phyloP scores from a whole-genome alignment of 2,888 invertebrate genomes.

The Apoda limacodes region DNA sequence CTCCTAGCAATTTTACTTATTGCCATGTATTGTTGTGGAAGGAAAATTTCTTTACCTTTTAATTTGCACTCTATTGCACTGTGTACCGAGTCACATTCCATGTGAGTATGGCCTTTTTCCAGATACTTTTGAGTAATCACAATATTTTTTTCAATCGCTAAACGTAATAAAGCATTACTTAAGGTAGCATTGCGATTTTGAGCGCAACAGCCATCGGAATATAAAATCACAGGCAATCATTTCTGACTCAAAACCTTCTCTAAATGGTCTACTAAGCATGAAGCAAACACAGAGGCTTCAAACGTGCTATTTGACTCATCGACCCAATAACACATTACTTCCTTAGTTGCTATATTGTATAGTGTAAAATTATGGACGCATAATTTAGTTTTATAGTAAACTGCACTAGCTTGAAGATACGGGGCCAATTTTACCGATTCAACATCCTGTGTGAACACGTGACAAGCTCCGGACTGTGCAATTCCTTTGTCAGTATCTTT shows the following conservation, averaged over 20 bases:
- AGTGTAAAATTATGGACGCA: conserved; percentile 23
- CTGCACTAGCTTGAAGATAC: conserved; percentile 22
- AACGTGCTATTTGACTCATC: conserved; percentile 18
- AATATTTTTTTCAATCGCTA: conserved; percentile 7
- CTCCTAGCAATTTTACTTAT: conserved; percentile 10
- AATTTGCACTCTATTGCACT: conserved; percentile 23
- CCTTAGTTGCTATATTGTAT: conserved; percentile 17
- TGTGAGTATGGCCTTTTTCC: conserved; percentile 24
- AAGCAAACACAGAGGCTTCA: conserved; percentile 19
- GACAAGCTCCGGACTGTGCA: conserved; percentile 17
- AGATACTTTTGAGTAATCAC: conserved; percentile 22
- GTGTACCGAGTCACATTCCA: conserved; percentile 23
- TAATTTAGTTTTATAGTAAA: conserved; percentile 25
- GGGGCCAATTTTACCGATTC: conserved; percentile 23
- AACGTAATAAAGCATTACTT: conserved; percentile 13
- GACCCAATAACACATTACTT: conserved; percentile 11
- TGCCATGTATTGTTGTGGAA: conserved; percentile 11
- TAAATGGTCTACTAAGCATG: conserved; percentile 20
- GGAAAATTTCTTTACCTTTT: conserved; percentile 13
- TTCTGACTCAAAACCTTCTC: conserved; percentile 8
- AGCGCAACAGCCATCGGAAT: conserved; percentile 8
- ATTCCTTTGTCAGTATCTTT: conserved; percentile 18
- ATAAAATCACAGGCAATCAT: conserved; percentile 13
- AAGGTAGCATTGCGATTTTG: conserved; percentile 4
- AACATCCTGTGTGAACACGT: conserved; percentile 23